Conservation (phyloP, 2,888 invertebrate genomes). For the Tuta absoluta region DNA sequence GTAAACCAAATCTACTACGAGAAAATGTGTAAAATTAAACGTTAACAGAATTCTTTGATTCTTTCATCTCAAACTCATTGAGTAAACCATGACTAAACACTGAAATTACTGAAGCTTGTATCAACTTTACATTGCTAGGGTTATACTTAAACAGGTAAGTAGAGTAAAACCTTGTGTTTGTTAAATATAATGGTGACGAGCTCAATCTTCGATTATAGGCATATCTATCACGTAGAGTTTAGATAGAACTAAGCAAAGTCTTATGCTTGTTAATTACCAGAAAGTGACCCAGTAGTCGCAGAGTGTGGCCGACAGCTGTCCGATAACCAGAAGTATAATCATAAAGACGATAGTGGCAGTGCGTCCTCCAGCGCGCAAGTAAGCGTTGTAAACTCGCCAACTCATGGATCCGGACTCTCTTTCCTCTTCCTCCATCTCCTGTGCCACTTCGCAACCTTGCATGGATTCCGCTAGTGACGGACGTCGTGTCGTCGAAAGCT, state of each 20-base stretch:
- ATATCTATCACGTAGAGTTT: background rate
- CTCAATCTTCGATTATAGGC: background rate
- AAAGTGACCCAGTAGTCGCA: slow-evolving; percentile 89
- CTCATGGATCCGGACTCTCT: slow-evolving; percentile 84
- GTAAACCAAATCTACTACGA: no score
- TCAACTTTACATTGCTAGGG: no score
- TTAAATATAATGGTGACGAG: no score
- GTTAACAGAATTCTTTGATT: no score
- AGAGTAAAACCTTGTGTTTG: no score
- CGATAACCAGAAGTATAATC: slow-evolving; percentile 79
- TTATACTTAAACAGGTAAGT: no score
- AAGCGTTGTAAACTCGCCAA: slow-evolving; percentile 83
- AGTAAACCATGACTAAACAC: no score
- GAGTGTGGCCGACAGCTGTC: slow-evolving; percentile 85
- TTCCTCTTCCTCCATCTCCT: slow-evolving; percentile 83
- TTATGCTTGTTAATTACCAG: slow-evolving; percentile 76
- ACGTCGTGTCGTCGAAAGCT: slow-evolving; percentile 72
- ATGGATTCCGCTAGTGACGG: slow-evolving; percentile 74
- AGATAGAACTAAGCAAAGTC: background rate
- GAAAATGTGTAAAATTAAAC: no score
- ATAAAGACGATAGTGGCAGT: slow-evolving; percentile 76
- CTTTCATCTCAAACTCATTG: no score
- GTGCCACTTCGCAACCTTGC: slow-evolving; percentile 67
- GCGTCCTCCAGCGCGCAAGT: slow-evolving; percentile 82
- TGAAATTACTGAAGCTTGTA: no score